These are phyloP conservation scores for Oxygymnocypris stewartii DNA, from an alignment of 2,113 vertebrate genomes.

Conservation along the genomic window DNA sequence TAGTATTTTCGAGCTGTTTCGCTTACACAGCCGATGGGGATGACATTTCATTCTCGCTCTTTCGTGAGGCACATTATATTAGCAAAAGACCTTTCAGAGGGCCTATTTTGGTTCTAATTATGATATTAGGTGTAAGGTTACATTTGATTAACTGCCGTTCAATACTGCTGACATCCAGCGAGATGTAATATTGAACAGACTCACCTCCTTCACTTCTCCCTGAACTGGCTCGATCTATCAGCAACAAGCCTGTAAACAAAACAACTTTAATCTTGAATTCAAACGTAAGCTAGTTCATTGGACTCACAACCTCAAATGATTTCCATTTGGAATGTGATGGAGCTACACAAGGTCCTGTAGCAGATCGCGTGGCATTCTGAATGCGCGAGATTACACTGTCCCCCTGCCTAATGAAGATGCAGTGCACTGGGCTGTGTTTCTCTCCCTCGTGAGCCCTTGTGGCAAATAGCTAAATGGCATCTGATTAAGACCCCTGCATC, in stretches of 20 bases:
- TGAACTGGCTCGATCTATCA: slow-evolving; percentile 24
- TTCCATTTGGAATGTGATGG: slow-evolving; percentile 28
- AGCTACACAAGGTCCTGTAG: neutral
- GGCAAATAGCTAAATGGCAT: slow-evolving; percentile 45
- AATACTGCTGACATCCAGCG: slow-evolving; percentile 25
- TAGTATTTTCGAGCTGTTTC: neutral
- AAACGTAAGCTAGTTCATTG: slow-evolving; percentile 17
- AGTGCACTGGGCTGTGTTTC: slow-evolving; percentile 33
- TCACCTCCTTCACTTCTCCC: slow-evolving; percentile 15
- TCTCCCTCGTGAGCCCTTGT: slow-evolving; percentile 35
- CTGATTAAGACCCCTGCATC: slow-evolving; percentile 47
- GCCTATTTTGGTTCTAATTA: slow-evolving; percentile 28
- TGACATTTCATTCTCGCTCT: neutral
- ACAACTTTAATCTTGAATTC: slow-evolving; percentile 23
- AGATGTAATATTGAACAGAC: slow-evolving; percentile 35
- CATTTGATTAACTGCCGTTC: slow-evolving; percentile 26
- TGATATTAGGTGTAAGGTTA: slow-evolving; percentile 28
- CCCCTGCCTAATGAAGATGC: slow-evolving; percentile 39
- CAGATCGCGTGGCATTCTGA: neutral
- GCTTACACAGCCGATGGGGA: neutral
- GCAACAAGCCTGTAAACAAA: slow-evolving; percentile 31
- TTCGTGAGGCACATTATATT: neutral
- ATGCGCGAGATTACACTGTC: slow-evolving; percentile 37
- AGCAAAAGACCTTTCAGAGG: neutral
- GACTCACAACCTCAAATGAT: slow-evolving; percentile 22